phyloP scores from a whole-genome alignment of 2,888 invertebrate species.

The Drosophila hamatofila region DNA sequence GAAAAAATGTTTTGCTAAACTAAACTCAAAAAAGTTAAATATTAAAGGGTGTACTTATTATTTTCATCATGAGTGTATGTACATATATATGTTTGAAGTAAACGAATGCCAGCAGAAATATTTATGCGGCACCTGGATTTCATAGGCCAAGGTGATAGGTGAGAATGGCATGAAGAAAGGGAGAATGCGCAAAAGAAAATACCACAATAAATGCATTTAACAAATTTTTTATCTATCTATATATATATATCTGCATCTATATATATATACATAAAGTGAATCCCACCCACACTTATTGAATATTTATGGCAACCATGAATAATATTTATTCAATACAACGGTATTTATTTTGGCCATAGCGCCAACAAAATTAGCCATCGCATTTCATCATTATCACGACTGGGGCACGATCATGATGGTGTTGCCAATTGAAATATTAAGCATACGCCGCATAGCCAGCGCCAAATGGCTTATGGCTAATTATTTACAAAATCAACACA shows the following conservation, averaged over 20 bases:
- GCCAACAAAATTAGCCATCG: conserved; percentile 29
- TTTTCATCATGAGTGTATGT: too few relatives aligned
- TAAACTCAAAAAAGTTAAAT: too few relatives aligned
- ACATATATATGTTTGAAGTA: neutral
- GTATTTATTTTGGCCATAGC: conserved; percentile 40
- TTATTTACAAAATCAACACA: conserved; percentile 60
- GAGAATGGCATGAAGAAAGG: neutral
- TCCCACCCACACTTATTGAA: conserved; percentile 6
- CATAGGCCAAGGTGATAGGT: neutral
- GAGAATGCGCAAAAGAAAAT: neutral
- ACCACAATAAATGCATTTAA: conserved; percentile 7
- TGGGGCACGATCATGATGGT: conserved; percentile 29
- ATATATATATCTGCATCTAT: neutral
- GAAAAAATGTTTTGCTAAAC: too few relatives aligned
- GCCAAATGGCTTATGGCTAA: conserved; percentile 61
- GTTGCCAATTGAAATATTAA: conserved; percentile 51
- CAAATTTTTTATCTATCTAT: neutral
- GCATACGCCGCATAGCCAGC: conserved; percentile 54
- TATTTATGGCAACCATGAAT: conserved; percentile 19
- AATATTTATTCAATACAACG: conserved; percentile 37
- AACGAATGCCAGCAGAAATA: conserved; percentile 13
- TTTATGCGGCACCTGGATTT: neutral
- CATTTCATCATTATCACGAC: conserved; percentile 24
- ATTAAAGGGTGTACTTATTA: too few relatives aligned
- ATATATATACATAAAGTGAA: neutral